Base-by-base conservation (phyloP, 92 coral and sea anemone genomes). In the Actinernus sp. region DNA sequence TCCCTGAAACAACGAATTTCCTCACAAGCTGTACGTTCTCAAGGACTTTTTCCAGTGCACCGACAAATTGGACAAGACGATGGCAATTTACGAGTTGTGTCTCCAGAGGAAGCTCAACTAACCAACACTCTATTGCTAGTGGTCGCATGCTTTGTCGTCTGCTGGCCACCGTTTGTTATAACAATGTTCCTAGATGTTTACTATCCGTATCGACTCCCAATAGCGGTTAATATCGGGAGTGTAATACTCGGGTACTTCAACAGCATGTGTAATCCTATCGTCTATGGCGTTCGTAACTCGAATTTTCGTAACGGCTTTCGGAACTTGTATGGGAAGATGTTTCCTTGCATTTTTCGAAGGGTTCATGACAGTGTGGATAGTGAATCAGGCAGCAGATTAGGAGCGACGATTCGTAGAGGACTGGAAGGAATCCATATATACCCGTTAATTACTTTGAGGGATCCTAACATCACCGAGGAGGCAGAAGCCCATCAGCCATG, bases 161-260 rank as follows among this genome's bases (percentile, higher is more conserved):
- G 82, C 34, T 89, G 91, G 96, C 26, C 87, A 8, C 90, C 91
- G 0, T 84, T 89, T 74, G 96, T 88, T n/a, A 54, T 84, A 28
- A 89, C 89, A 7, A 89, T 84, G 84, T 55, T 89, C 30, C 40
- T 68, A 2, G 78, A 89, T 38, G 87, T 79, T 24, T 89, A 84
- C 60, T 43, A 25, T 17, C 31, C 31, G 7, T 50, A 22, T 5
- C 54, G 50, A 16, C 58, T 89, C 0, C 91, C 96, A 7, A 51
- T 84, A 6, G 47, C 41, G 7, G 19, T 82, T 12, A 89, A 84
- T 38, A 41, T 71, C 2, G 71, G 91, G 49, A 60, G 88, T 1
- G 68, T 89, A 32, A 51, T 89, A 59, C 63, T 89, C 16, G 96
- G 96, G 7, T 89, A 84, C 54, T 73, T 81, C 32, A 89, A 84